These are phyloP conservation scores for Platerodrilus igneus DNA, from an alignment of 2,888 invertebrate species.

Conservation along the genomic window DNA sequence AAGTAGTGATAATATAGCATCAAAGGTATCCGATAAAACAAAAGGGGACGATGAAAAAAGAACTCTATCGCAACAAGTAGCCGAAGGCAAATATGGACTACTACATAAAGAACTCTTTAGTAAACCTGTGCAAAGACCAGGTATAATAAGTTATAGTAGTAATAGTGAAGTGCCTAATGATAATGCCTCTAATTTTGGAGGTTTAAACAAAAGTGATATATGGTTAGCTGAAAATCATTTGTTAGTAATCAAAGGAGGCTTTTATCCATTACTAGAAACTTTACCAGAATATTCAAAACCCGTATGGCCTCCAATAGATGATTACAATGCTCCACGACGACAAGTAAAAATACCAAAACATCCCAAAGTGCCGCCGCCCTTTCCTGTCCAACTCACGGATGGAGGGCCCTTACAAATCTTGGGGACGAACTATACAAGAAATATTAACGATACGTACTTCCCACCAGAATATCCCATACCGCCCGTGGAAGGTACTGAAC, in stretches of 20 bases:
- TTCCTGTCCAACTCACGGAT: slow-evolving; percentile 85
- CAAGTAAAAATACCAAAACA: slow-evolving; percentile 79
- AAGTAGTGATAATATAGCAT: slow-evolving; percentile 10
- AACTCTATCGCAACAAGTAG: slow-evolving; percentile 83
- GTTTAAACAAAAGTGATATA: slow-evolving; percentile 78
- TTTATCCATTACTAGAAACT: slow-evolving; percentile 51
- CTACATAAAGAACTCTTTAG: slow-evolving; percentile 80
- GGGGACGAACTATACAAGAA: slow-evolving; percentile 72
- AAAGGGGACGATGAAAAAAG: slow-evolving; percentile 70
- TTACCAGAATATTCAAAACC: slow-evolving; percentile 47
- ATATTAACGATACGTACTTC: slow-evolving; percentile 62
- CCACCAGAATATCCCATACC: slow-evolving; percentile 44
- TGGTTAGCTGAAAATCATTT: slow-evolving; percentile 88
- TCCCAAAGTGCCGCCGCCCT: slow-evolving; percentile 86
- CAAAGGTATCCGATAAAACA: slow-evolving; percentile 15
- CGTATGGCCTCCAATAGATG: slow-evolving; percentile 76
- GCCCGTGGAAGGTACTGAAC: slow-evolving; percentile 44
- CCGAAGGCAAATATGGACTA: slow-evolving; percentile 84
- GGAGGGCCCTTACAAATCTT: slow-evolving; percentile 83
- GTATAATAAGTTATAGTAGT: slow-evolving; percentile 71
- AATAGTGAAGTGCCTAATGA: slow-evolving; percentile 80
- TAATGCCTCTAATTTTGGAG: slow-evolving; percentile 73
- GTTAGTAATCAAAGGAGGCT: slow-evolving; percentile 75
- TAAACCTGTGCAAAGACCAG: slow-evolving; percentile 67
- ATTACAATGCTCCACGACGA: slow-evolving; percentile 75